Evolutionary conservation across 2,888 invertebrate genomes (phyloP).

Genomic region (Lasioglossum pauxillum): DNA sequence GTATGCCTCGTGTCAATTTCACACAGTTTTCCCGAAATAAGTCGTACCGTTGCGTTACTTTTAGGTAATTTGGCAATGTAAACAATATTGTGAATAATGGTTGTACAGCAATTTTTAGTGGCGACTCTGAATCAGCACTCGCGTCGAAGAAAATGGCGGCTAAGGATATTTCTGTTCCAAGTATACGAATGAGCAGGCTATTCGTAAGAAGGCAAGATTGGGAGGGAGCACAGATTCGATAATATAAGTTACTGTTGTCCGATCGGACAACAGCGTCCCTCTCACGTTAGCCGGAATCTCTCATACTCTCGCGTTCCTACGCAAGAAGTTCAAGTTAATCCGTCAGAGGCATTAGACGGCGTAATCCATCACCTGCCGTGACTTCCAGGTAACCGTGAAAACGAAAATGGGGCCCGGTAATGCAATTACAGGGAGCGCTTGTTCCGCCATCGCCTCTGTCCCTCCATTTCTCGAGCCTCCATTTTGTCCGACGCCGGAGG

Average conservation of each 20-base stretch:
- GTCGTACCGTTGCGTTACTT: no score
- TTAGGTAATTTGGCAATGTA: no score
- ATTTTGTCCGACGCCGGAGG: conserved; percentile 30
- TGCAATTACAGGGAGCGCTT: conserved; percentile 74
- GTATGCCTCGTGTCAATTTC: no score
- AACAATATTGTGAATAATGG: no score
- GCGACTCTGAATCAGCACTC: no score
- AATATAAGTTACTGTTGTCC: conserved; percentile 45
- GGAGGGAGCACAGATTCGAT: conserved; percentile 38
- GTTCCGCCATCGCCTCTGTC: conserved; percentile 51
- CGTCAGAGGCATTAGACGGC: conserved; percentile 80
- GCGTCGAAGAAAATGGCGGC: no score
- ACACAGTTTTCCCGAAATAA: no score
- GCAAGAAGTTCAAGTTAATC: conserved; percentile 78
- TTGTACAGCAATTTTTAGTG: no score
- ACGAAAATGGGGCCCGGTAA: conserved; percentile 74
- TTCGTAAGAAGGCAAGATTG: neutral
- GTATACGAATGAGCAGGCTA: no score
- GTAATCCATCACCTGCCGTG: conserved; percentile 82
- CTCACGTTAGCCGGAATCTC: neutral
- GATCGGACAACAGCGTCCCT: conserved; percentile 17
- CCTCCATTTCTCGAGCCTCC: conserved; percentile 42
- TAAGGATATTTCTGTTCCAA: no score
- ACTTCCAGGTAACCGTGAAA: conserved; percentile 77
- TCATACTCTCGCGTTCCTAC: conserved; percentile 30